A percentile compares a stretch with the other conserved stretches of the same genome.
Evolutionary conservation across 2,888 invertebrate species (phyloP).

Genomic region (Reticulitermes lucifugus): DNA sequence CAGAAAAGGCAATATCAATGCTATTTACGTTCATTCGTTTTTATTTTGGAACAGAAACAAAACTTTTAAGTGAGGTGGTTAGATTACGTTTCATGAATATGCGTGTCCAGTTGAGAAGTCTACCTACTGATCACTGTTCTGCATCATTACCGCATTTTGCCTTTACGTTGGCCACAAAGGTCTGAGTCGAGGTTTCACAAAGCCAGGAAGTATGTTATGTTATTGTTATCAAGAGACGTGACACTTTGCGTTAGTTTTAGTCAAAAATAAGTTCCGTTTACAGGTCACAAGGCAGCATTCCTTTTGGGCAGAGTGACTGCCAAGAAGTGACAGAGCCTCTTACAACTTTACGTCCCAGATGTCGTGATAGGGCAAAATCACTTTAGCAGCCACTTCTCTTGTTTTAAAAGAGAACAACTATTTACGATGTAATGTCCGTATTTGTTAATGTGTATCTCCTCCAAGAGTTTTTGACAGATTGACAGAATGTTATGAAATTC

Average conservation of each 20-base stretch:
- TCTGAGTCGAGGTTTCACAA: background rate
- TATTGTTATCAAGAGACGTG: background rate
- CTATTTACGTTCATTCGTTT: background rate
- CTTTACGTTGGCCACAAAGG: background rate
- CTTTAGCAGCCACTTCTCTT: too few relatives aligned
- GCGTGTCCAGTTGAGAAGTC: background rate
- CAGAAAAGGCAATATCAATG: background rate
- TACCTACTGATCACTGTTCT: background rate
- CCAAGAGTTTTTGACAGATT: too few relatives aligned
- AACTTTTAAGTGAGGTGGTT: background rate
- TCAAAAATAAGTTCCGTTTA: background rate
- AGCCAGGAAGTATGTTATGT: background rate
- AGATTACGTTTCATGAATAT: background rate
- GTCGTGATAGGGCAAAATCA: too few relatives aligned
- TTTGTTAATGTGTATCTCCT: too few relatives aligned
- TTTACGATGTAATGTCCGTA: too few relatives aligned
- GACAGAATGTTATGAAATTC: too few relatives aligned
- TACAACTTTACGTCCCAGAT: too few relatives aligned
- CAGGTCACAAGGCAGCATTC: background rate
- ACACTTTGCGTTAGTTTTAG: background rate
- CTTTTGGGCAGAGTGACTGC: background rate
- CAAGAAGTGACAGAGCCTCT: background rate
- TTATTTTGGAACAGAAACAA: background rate
- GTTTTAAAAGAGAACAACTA: too few relatives aligned
- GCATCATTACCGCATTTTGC: background rate